Conservation (phyloP, 2,888 invertebrate genomes). For the Mamestra brassicae region DNA sequence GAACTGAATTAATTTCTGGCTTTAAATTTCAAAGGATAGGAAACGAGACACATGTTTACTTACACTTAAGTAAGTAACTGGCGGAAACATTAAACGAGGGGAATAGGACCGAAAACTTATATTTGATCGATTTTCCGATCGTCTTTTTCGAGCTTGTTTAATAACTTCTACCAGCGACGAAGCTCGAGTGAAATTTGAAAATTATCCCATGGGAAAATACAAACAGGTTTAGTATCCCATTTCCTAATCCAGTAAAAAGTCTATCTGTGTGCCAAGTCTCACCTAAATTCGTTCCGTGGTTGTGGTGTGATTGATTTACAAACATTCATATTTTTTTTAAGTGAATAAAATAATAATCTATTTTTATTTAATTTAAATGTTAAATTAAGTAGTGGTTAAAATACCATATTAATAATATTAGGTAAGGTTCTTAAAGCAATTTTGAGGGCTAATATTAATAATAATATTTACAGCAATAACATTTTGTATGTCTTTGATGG, state of each 20-base stretch:
- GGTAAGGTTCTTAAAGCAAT: too few species aligned
- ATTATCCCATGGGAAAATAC: too few species aligned
- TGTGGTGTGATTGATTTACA: neutral
- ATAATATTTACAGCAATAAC: too few species aligned
- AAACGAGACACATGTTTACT: conserved; percentile 9
- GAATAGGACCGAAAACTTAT: neutral
- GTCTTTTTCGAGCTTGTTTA: conserved; percentile 12
- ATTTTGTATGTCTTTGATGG: too few species aligned
- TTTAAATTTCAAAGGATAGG: conserved; percentile 6
- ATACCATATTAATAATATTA: too few species aligned
- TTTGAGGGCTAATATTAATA: too few species aligned
- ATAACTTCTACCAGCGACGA: neutral
- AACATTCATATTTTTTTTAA: neutral
- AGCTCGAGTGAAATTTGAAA: neutral
- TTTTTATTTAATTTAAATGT: too few species aligned
- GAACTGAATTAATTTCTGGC: neutral
- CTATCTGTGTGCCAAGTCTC: neutral
- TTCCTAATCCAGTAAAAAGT: neutral
- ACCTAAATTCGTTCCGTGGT: neutral
- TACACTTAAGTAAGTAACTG: conserved; percentile 10
- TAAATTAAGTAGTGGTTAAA: too few species aligned
- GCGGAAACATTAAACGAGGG: neutral
- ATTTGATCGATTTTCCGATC: conserved; percentile 7
- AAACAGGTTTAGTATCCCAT: neutral
- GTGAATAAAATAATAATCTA: too few species aligned